Evolutionary conservation across 1,140 invertebrate species (phyloP).

Genomic region (Diabrotica undecimpunctata): DNA sequence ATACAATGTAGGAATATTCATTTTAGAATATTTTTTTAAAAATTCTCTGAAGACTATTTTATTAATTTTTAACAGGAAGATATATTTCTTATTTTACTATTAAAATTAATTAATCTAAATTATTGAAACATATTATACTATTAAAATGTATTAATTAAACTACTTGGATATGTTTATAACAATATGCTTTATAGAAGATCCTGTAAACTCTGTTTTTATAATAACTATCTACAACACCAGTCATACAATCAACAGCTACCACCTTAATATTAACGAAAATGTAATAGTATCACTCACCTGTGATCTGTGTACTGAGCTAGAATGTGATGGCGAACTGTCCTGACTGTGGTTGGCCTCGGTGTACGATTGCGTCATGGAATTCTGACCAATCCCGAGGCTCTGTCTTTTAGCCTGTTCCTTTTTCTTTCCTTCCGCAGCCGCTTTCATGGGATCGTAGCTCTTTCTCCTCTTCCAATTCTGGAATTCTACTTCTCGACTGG

Average conservation of each 20-base stretch:
- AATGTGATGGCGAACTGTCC: conserved; percentile 47
- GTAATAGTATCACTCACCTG: conserved; percentile 35
- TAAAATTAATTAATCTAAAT: too few relatives aligned
- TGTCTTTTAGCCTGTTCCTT: conserved; percentile 50
- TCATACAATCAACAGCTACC: neutral
- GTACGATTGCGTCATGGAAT: conserved; percentile 41
- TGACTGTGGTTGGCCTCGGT: conserved; percentile 39
- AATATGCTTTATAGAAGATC: too few relatives aligned
- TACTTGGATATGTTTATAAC: too few relatives aligned
- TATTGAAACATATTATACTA: too few relatives aligned
- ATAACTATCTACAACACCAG: too few relatives aligned
- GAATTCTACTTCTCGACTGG: conserved; percentile 74
- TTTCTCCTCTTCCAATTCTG: conserved; percentile 90
- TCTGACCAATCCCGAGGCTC: conserved; percentile 22
- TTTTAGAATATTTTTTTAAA: too few relatives aligned
- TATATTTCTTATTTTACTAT: too few relatives aligned
- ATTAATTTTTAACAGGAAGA: too few relatives aligned
- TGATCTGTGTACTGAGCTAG: conserved; percentile 47
- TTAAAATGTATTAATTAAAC: too few relatives aligned
- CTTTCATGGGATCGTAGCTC: conserved; percentile 86
- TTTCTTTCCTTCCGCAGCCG: conserved; percentile 73
- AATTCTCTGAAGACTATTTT: too few relatives aligned
- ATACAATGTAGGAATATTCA: too few relatives aligned
- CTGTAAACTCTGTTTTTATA: too few relatives aligned
- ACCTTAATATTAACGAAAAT: neutral